Conservation (phyloP, 2,113 vertebrate genomes). For the Scomber colias region DNA sequence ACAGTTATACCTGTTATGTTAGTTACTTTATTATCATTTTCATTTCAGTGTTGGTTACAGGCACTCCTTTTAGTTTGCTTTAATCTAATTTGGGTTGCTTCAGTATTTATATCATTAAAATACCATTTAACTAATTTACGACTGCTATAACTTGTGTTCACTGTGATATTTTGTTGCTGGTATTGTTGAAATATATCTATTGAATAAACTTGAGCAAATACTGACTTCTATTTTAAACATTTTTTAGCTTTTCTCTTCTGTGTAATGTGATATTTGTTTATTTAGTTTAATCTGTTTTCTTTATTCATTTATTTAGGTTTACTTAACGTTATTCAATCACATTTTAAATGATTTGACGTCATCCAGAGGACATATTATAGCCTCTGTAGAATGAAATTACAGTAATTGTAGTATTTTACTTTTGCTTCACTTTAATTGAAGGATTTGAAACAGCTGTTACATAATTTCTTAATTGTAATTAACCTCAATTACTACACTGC, state of each 20-base stretch:
- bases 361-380: too few species aligned
- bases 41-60: not conserved
- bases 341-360: not conserved
- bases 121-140: not conserved
- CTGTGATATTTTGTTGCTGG: not conserved
- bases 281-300: not conserved
- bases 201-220: not conserved
- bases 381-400: too few species aligned
- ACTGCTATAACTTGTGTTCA: not conserved
- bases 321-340: not conserved
- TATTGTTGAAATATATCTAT: not conserved
- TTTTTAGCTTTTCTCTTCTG: not conserved
- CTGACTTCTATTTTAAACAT: not conserved
- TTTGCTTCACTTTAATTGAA: not conserved
- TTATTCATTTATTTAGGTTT: not conserved
- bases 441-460: not conserved
- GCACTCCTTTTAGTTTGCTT: not conserved
- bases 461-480: not conserved
- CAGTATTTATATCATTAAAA: too few species aligned
- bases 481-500: not conserved
- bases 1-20: not conserved
- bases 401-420: too few species aligned
- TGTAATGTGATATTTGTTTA: not conserved
- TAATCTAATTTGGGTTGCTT: not conserved
- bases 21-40: not conserved